phyloP scores from a whole-genome alignment of 2,888 invertebrate genomes.

The Allygus modestus region DNA sequence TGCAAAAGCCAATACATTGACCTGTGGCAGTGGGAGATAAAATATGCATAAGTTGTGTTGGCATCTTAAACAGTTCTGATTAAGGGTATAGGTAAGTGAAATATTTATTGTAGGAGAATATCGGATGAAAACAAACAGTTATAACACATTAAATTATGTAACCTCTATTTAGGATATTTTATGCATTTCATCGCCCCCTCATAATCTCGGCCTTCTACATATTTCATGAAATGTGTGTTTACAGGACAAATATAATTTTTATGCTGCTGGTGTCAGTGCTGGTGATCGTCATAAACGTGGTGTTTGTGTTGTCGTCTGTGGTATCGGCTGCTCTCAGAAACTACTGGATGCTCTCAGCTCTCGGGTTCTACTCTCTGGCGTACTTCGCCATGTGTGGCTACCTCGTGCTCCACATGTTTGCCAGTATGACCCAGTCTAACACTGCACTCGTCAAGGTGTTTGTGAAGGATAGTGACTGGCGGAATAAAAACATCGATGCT shows the following conservation, averaged over 20 bases:
- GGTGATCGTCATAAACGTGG: conserved; percentile 88
- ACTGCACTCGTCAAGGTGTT: background rate
- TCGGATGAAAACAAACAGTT: too few species aligned
- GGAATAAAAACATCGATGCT: background rate
- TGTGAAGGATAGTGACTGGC: background rate
- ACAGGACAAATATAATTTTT: conserved; percentile 83
- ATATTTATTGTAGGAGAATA: too few species aligned
- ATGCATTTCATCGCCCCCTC: too few species aligned
- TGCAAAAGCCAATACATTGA: too few species aligned
- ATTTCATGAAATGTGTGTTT: too few species aligned
- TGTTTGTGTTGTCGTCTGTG: conserved; percentile 78
- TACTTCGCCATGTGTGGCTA: conserved; percentile 87
- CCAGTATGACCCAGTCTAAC: conserved; percentile 82
- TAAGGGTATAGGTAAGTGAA: too few species aligned
- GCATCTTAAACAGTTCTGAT: too few species aligned
- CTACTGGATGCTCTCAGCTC: conserved; percentile 70
- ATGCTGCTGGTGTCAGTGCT: conserved; percentile 82
- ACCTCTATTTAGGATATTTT: too few species aligned
- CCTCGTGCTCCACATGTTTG: conserved; percentile 84
- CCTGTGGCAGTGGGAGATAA: too few species aligned
- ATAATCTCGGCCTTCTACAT: too few species aligned
- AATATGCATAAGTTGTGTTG: too few species aligned
- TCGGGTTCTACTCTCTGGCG: conserved; percentile 79
- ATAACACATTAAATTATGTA: too few species aligned
- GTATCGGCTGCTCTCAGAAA: background rate